Conservation (phyloP, 2,888 invertebrate species). For the Orchesella flavescens region DNA sequence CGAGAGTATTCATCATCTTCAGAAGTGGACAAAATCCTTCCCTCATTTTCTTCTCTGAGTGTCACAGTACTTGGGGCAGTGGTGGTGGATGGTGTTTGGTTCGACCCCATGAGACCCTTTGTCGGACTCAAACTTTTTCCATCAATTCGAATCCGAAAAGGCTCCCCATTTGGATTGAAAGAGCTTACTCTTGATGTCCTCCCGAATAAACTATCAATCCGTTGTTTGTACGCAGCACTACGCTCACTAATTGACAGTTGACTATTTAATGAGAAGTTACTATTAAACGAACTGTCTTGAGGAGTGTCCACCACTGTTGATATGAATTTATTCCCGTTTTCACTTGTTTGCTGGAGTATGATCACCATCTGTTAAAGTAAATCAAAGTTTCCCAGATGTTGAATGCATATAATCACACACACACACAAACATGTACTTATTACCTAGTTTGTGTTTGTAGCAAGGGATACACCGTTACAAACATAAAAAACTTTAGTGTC, state of each 20-base stretch:
- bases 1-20: slow-evolving; percentile 62
- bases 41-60: slow-evolving; percentile 57
- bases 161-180: slow-evolving; percentile 64
- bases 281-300: slow-evolving; percentile 64
- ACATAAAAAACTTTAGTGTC: neutral
- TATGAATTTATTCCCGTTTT: slow-evolving; percentile 71
- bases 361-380: slow-evolving; percentile 71
- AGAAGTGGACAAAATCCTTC: slow-evolving; percentile 24
- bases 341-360: slow-evolving; percentile 71
- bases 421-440: no score
- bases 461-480: no score
- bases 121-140: slow-evolving; percentile 48
- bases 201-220: slow-evolving; percentile 89
- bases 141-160: slow-evolving; percentile 67
- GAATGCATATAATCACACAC: no score
- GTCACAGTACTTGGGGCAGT: slow-evolving; percentile 17
- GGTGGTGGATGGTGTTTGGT: slow-evolving; percentile 4
- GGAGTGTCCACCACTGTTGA: slow-evolving; percentile 70
- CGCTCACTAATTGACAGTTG: slow-evolving; percentile 72
- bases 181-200: slow-evolving; percentile 53
- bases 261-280: slow-evolving; percentile 65
- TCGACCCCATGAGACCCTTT: slow-evolving; percentile 31
- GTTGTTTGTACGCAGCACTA: slow-evolving; percentile 82
- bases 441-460: no score
- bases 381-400: no score